Conservation (phyloP, 2,797 vertebrate species). For the Percopsis omiscomaycus region DNA sequence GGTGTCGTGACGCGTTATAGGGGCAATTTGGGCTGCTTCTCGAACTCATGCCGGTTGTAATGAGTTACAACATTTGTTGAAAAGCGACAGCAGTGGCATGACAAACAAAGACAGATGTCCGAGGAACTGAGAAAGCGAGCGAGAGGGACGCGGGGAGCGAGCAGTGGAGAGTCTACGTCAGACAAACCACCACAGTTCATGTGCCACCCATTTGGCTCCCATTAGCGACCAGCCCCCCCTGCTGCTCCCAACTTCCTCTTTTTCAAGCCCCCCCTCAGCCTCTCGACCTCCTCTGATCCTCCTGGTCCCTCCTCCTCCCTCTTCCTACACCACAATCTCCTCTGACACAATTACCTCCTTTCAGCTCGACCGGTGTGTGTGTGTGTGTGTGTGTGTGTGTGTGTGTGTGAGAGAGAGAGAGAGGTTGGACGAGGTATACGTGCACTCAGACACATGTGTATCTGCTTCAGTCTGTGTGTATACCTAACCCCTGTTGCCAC, state of each 20-base stretch:
- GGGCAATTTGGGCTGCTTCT: background rate
- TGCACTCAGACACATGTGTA: conserved; percentile 15
- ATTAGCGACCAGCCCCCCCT: conserved; percentile 65
- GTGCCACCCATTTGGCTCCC: conserved; percentile 71
- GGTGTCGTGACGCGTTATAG: background rate
- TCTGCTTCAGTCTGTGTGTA: conserved; percentile 14
- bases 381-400: background rate
- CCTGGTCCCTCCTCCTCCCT: conserved; percentile 22
- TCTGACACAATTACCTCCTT: conserved; percentile 50
- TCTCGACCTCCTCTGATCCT: conserved; percentile 1
- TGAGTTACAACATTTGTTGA: background rate
- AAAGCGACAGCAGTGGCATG: too few relatives aligned
- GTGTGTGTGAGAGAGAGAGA: background rate
- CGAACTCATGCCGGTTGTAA: background rate
- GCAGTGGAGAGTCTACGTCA: conserved; percentile 27
- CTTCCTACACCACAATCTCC: conserved; percentile 51
- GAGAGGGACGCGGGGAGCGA: conserved; percentile 28
- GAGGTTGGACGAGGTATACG: too few relatives aligned
- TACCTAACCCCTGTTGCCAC: conserved; percentile 4
- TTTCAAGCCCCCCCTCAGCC: background rate
- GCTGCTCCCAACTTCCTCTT: conserved; percentile 55
- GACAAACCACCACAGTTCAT: conserved; percentile 60
- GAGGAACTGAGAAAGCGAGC: conserved; percentile 4
- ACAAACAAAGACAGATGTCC: too few relatives aligned
- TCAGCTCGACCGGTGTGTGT: background rate